Evolutionary conservation across 1,140 invertebrate genomes (phyloP).

Genomic region (Aphis gossypii): DNA sequence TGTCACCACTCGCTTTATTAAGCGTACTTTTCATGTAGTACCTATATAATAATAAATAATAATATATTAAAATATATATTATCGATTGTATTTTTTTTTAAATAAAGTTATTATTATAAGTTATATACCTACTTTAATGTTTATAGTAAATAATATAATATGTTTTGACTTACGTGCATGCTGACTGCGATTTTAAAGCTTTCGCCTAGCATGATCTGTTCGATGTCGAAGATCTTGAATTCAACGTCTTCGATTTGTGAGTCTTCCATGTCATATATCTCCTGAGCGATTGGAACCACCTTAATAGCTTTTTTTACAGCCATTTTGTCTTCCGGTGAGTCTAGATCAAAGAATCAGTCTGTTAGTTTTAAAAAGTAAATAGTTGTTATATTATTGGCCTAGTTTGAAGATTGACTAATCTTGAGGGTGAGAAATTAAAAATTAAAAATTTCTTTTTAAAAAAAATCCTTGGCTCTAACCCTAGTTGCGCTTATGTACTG

Average conservation of each 20-base stretch:
- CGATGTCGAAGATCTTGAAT: conserved; percentile 75
- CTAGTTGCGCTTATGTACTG: no score
- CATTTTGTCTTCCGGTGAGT: conserved; percentile 70
- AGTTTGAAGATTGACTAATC: no score
- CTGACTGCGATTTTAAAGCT: conserved; percentile 73
- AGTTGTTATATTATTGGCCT: not conserved
- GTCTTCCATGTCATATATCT: conserved; percentile 69
- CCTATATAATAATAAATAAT: not conserved
- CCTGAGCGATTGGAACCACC: conserved; percentile 69
- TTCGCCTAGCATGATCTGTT: conserved; percentile 72
- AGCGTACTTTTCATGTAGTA: not conserved
- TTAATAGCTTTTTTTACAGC: conserved; percentile 72
- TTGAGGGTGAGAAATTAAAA: no score
- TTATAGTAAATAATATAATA: not conserved
- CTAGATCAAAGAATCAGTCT: conserved; percentile 62
- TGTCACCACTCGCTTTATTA: not conserved
- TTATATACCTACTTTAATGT: not conserved
- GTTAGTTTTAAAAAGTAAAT: not conserved
- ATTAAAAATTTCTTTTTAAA: no score
- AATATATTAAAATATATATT: not conserved
- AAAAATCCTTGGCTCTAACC: no score
- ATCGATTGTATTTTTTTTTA: not conserved
- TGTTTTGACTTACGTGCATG: conserved; percentile 66
- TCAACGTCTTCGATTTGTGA: conserved; percentile 70
- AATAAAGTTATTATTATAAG: not conserved